Evolutionary conservation across 2,888 invertebrate genomes (phyloP), one percentile per base, ranked within the genome.

Genomic region (Tipula confusa): DNA sequence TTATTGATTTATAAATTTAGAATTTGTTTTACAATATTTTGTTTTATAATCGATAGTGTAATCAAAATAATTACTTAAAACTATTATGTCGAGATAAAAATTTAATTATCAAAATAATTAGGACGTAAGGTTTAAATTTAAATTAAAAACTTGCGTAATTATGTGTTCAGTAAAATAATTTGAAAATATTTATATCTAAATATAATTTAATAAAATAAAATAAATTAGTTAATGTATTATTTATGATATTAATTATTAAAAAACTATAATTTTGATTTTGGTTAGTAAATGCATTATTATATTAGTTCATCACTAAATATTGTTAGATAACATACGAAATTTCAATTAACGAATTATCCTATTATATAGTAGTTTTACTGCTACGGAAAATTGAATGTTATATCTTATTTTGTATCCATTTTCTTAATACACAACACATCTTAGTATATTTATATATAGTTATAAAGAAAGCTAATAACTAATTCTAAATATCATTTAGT

Each of bases 371-470:
- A 24, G 11, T 24, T 64, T 64, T 31, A 80, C 80, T 29, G 80
- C 15, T 80, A 80, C 80, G 80, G 80, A 80, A 80, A 80, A 80
- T 80, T 80, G 80, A 80, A 80, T 80, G 80, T 80, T 80, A 80
- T 64, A 24, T 64, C 64, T 64, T 64, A 24, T n/a, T n/a, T n/a
- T n/a, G n/a, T n/a, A n/a, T 64, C 24, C 24, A 64, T 64, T 64
- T 64, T 64, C 64, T 24, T 7, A 64, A 24, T 24, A 5, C 64
- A 64, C 64, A 64, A n/a, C 7, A 18, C 9, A 64, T 64, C 64
- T n/a, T 24, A 64, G 18, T 15, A 64, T 9, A 43, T 15, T 15
- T 64, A 64, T 64, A 64, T 24, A 24, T 64, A 9, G 64, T 24
- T 24, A 64, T 64, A 64, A 64, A 24, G 64, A 64, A 64, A 64